Evolutionary conservation across 1,140 invertebrate species (phyloP).

Genomic region (Galleria mellonella): DNA sequence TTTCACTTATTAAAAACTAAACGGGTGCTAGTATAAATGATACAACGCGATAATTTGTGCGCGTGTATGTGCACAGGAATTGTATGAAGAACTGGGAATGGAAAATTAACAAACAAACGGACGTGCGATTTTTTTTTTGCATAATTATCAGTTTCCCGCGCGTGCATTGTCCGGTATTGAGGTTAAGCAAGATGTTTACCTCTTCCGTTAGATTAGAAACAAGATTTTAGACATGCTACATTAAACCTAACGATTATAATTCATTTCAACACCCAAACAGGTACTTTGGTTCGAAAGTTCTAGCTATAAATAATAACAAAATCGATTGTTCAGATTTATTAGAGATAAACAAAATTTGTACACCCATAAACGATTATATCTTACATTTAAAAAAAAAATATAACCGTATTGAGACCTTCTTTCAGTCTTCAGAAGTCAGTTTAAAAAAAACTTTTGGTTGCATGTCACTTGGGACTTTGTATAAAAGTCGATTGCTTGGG

Average conservation of each 20-base stretch:
- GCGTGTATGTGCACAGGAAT: not conserved
- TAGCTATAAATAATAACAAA: not conserved
- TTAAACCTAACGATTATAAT: not conserved
- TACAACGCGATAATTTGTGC: too few relatives aligned
- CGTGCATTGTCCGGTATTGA: not conserved
- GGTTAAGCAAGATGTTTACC: not conserved
- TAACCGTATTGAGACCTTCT: too few relatives aligned
- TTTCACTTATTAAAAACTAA: not conserved
- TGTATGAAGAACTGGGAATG: not conserved
- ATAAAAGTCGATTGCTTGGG: too few relatives aligned
- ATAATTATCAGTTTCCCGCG: constrained; percentile 2
- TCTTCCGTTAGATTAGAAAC: not conserved
- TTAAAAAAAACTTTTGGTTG: too few relatives aligned
- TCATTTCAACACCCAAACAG: not conserved
- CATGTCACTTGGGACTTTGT: too few relatives aligned
- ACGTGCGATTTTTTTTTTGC: not conserved
- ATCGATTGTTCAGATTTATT: not conserved
- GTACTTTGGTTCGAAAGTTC: not conserved
- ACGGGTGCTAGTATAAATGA: too few relatives aligned
- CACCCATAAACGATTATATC: too few relatives aligned
- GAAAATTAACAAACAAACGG: not conserved
- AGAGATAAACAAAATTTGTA: not conserved
- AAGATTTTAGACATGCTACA: not conserved
- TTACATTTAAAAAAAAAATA: too few relatives aligned
- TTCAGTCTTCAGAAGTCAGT: too few relatives aligned